A percentile compares a stretch with the other conserved stretches of the same genome.
Evolutionary conservation across 2,888 invertebrate species (phyloP).

Genomic region (Osmoderma eremita): DNA sequence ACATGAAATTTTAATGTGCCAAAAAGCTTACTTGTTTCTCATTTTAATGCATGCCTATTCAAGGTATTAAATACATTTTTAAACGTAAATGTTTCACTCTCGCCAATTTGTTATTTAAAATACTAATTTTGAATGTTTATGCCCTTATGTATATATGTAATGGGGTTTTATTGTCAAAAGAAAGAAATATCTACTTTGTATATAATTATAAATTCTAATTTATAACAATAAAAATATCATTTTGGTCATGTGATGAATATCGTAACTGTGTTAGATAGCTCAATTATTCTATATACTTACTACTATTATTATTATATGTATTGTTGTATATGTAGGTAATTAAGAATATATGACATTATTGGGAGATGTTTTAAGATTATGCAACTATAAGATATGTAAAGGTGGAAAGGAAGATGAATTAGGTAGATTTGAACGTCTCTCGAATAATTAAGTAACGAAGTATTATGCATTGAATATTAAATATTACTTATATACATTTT

Average conservation of each 20-base stretch:
- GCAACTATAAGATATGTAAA: neutral
- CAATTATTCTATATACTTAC: slow-evolving; percentile 14
- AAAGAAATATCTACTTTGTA: no score
- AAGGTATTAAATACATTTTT: no score
- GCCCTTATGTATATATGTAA: neutral
- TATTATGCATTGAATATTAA: slow-evolving; percentile 11
- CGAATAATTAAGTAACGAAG: slow-evolving; percentile 9
- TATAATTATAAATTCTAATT: neutral
- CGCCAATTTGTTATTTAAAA: no score
- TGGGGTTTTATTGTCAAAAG: no score
- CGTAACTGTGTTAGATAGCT: slow-evolving; percentile 7
- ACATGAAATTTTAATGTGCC: slow-evolving; percentile 40
- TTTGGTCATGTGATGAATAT: slow-evolving; percentile 27
- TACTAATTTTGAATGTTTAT: neutral
- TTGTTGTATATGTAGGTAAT: neutral
- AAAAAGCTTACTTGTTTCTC: slow-evolving; percentile 24
- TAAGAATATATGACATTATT: no score
- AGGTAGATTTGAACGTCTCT: slow-evolving; percentile 23
- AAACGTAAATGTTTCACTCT: no score
- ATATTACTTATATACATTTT: neutral
- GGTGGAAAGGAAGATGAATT: neutral
- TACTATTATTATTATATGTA: neutral
- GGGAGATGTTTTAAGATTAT: slow-evolving; percentile 20
- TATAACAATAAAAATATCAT: slow-evolving; percentile 11
- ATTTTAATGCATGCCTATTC: neutral